Evolutionary conservation across 2,888 invertebrate genomes (phyloP).

Genomic region (Philonicus albiceps): DNA sequence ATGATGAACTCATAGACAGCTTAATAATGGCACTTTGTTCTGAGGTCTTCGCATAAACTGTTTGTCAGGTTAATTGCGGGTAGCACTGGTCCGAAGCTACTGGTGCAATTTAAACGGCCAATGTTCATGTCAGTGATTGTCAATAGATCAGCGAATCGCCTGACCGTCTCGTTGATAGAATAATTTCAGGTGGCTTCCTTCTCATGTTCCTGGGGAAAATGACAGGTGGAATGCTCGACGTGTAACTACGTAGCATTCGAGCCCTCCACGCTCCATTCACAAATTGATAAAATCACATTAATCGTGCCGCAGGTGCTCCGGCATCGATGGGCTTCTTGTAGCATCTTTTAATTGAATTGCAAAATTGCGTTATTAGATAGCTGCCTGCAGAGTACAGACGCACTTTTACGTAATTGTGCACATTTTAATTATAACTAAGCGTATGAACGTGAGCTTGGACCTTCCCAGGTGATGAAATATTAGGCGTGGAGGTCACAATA

Average conservation of each 20-base stretch:
- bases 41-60: constrained; percentile 18
- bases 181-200: constrained; percentile 28
- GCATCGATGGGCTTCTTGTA: not conserved
- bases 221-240: constrained; percentile 28
- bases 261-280: not conserved
- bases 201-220: constrained; percentile 18
- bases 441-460: not conserved
- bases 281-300: constrained; percentile 34
- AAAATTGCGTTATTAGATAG: not conserved
- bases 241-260: not conserved
- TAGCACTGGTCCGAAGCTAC: constrained; percentile 7
- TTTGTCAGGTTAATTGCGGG: constrained; percentile 32
- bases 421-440: constrained; percentile 10
- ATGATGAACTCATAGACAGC: constrained; percentile 36
- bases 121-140: constrained; percentile 39
- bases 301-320: not conserved
- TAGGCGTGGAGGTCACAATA: not conserved
- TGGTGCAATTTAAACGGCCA: constrained; percentile 13
- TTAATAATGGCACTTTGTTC: constrained; percentile 34
- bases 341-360: constrained; percentile 17
- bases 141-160: constrained; percentile 28
- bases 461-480: not conserved
- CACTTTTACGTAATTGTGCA: constrained; percentile 7
- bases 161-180: constrained; percentile 34
- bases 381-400: not conserved